Percentiles rank a stretch among this genome's conserved stretches.
These are phyloP conservation scores for Nestor notabilis DNA, from an alignment of 2,113 vertebrate species.

Conservation along the genomic window DNA sequence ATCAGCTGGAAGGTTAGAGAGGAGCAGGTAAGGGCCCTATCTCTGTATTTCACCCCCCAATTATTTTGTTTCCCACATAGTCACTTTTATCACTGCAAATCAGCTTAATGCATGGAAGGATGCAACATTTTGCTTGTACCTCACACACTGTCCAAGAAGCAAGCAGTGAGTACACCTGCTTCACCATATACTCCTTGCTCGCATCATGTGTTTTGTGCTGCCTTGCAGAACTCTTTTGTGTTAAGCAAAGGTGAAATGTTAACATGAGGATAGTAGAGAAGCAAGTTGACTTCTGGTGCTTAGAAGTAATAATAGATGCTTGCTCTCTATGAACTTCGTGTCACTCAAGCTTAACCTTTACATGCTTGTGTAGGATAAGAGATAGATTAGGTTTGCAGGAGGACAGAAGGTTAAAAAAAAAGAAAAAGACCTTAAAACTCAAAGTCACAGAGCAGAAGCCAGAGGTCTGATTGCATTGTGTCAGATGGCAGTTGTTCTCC, in stretches of 20 bases:
- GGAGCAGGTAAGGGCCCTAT: background rate
- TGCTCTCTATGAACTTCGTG: slow-evolving; percentile 29
- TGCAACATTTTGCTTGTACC: background rate
- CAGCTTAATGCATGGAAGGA: background rate
- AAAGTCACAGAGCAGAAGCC: background rate
- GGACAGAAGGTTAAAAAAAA: slow-evolving; percentile 12
- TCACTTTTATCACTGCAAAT: background rate
- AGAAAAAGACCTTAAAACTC: slow-evolving; percentile 13
- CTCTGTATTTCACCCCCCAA: background rate
- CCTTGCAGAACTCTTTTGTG: background rate
- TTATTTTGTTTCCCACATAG: background rate
- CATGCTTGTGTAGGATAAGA: slow-evolving; percentile 35
- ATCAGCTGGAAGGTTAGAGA: background rate
- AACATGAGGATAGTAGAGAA: background rate
- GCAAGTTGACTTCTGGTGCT: slow-evolving; percentile 8
- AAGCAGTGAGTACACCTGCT: background rate
- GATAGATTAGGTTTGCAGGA: slow-evolving; percentile 27
- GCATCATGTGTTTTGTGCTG: background rate
- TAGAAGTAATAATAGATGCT: slow-evolving; percentile 38
- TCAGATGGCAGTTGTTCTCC: slow-evolving; percentile 1
- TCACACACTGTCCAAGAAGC: background rate
- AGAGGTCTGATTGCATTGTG: slow-evolving; percentile 43
- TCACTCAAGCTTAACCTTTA: slow-evolving; percentile 57
- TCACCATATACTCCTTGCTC: background rate
- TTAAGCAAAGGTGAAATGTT: slow-evolving; percentile 6